These are phyloP conservation scores for Apotomis turbidana DNA, from an alignment of 2,888 invertebrate genomes.

Conservation along the genomic window DNA sequence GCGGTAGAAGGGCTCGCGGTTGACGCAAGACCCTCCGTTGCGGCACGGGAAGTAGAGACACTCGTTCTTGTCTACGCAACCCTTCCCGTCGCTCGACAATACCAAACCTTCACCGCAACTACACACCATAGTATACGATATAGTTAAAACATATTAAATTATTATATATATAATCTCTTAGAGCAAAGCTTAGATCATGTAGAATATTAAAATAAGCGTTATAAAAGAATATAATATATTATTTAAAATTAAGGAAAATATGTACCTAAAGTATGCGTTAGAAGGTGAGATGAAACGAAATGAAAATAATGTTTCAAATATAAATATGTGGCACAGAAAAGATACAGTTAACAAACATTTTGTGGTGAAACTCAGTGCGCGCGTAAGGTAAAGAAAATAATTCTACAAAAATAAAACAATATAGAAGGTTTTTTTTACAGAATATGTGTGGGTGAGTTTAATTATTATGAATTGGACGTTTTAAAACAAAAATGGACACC, in stretches of 20 bases:
- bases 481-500: neutral
- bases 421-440: constrained; percentile 5
- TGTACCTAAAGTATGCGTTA: constrained; percentile 4
- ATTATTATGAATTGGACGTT: neutral
- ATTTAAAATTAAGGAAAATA: constrained; percentile 3
- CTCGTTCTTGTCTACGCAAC: constrained; percentile 97
- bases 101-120: constrained; percentile 97
- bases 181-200: neutral
- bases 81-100: constrained; percentile 94
- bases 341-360: constrained; percentile 23
- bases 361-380: constrained; percentile 67
- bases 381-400: constrained; percentile 42
- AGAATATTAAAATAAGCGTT: constrained; percentile 7
- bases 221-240: neutral
- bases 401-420: constrained; percentile 38
- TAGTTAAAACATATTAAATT: constrained; percentile 38
- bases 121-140: constrained; percentile 52
- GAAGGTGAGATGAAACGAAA: constrained; percentile 8
- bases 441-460: constrained; percentile 1
- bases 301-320: constrained; percentile 11
- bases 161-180: constrained; percentile 17
- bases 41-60: constrained; percentile 97
- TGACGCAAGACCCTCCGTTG: constrained; percentile 96
- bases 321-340: constrained; percentile 20
- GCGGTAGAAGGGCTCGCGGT: constrained; percentile 94